Percentiles rank a stretch among this genome's conserved stretches.
Conservation (phyloP, 2,888 invertebrate species). For the Harpagoxenus sublaevis region DNA sequence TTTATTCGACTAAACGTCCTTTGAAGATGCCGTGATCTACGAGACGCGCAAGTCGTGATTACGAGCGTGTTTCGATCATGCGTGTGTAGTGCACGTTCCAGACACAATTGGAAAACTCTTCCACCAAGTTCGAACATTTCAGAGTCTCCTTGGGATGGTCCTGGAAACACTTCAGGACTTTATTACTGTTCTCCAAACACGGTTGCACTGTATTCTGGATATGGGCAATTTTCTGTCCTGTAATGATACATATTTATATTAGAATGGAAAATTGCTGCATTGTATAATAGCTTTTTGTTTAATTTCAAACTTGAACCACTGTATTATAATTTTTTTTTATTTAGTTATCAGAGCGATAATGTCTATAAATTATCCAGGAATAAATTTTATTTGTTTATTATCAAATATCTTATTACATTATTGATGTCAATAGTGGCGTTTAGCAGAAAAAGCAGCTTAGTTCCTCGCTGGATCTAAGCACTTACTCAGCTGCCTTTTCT, state of each 20-base stretch:
- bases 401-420: background rate
- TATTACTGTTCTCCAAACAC: slow-evolving; percentile 87
- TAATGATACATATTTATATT: slow-evolving; percentile 24
- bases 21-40: background rate
- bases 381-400: background rate
- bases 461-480: background rate
- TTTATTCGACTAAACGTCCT: slow-evolving; percentile 34
- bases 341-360: background rate
- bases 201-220: slow-evolving; percentile 82
- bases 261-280: background rate
- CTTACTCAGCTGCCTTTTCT: background rate
- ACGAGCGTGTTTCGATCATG: slow-evolving; percentile 83
- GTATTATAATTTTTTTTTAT: background rate
- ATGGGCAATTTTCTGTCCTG: slow-evolving; percentile 55
- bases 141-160: slow-evolving; percentile 88
- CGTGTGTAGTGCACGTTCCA: slow-evolving; percentile 87
- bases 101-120: slow-evolving; percentile 89
- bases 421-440: background rate
- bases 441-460: background rate
- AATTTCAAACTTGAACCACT: background rate
- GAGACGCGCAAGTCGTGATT: slow-evolving; percentile 58
- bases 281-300: background rate
- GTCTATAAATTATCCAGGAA: background rate
- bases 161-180: slow-evolving; percentile 89
- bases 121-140: slow-evolving; percentile 88